Base-by-base conservation (phyloP, 1,140 invertebrate genomes). In the Aphelinus certus region DNA sequence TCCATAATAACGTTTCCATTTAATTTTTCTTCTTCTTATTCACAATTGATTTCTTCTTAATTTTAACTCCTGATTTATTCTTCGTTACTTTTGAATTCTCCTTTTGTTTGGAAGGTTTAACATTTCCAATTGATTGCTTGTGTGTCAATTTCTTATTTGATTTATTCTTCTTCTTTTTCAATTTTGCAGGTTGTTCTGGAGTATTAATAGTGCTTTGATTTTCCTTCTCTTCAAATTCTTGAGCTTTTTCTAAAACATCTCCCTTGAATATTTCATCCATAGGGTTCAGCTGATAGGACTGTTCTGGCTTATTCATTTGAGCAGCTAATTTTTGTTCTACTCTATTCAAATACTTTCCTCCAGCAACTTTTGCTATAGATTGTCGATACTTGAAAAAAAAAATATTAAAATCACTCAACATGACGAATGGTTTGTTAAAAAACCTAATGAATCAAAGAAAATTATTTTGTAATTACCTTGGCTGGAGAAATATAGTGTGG, bases 401-500 rank as follows among this genome's bases (percentile, higher is more conserved):
- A 1, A 55, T 61, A 67, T 10, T 58, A 9, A 64, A 64, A 47
- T 10, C 49, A 45, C 43, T 4, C 7, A 64, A 64, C 26, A 26
- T 26, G 26, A 26, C 26, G 26, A 26, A 26, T 53, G 68, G 45
- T 48, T 68, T 2, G 53, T 45, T 49, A 75, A 74, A 69, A 62
- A 63, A 57, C 46, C 42, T 53, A 78, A 70, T 56, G 48, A 74
- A 60, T 60, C 26, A 69, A 71, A 48, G 75, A 75, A 69, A 57
- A 71, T 45, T 58, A 7, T 56, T 63, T 58, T 46, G 46, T 57
- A 56, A 69, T 83, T 89, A 93, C 92, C 83, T 93, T 93, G 71
- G 96, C 93, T 10, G 98, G 98, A 76, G 96, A 96, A 1, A 98
- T 88, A 88, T 98, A 99, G 79, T 93, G 85, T 2, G 95, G 92